Conservation (phyloP, 2,888 invertebrate species). For the Thalpophila matura region DNA sequence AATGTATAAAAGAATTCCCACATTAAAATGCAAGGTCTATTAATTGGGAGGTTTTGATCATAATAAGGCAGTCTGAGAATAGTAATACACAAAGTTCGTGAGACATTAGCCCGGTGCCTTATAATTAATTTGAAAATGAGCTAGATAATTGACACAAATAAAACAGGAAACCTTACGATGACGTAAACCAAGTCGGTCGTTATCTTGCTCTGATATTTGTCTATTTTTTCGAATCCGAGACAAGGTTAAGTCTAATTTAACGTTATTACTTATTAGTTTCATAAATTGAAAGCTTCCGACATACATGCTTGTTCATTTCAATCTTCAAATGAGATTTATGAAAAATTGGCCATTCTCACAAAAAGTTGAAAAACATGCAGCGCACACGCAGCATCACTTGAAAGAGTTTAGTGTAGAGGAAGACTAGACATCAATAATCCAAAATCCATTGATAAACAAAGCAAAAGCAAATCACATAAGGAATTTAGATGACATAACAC, state of each 20-base stretch:
- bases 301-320: background rate
- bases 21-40: constrained; percentile 83
- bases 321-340: constrained; percentile 1
- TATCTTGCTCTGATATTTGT: constrained; percentile 39
- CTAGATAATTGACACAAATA: constrained; percentile 61
- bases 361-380: background rate
- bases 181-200: constrained; percentile 49
- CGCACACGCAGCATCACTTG: background rate
- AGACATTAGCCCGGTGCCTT: constrained; percentile 49
- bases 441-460: constrained; percentile 28
- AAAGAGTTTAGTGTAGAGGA: background rate
- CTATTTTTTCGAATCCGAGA: constrained; percentile 34
- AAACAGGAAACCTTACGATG: constrained; percentile 53
- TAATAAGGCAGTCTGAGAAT: constrained; percentile 60
- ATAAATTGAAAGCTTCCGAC: constrained; percentile 38
- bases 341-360: background rate
- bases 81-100: constrained; percentile 59
- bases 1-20: constrained; percentile 80
- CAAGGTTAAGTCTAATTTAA: constrained; percentile 50
- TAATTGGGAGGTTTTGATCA: constrained; percentile 61
- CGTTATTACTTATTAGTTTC: constrained; percentile 16
- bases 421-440: background rate
- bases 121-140: constrained; percentile 61
- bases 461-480: constrained; percentile 26
- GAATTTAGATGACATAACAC: constrained; percentile 73